Conservation (phyloP, 2,888 invertebrate species). For the Cremastobaeus sp. region DNA sequence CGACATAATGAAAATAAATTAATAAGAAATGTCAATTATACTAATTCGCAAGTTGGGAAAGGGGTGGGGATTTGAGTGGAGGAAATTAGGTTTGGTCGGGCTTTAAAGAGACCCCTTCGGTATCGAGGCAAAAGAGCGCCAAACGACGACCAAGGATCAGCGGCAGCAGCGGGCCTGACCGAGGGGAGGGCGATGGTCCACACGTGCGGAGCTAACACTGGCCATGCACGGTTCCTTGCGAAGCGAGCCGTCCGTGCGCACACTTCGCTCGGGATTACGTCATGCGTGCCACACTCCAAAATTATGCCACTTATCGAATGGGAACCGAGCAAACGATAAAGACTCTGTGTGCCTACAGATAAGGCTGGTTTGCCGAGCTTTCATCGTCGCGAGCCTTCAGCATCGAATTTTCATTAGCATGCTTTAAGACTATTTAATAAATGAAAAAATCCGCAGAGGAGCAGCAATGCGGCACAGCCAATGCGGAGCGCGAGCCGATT, state of each 20-base stretch:
- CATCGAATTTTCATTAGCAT: slow-evolving; percentile 26
- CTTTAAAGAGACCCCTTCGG: background rate
- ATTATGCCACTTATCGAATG: slow-evolving; percentile 15
- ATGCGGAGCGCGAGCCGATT: slow-evolving; percentile 1
- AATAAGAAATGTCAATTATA: no score
- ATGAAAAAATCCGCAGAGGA: slow-evolving; percentile 37
- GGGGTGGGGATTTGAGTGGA: no score
- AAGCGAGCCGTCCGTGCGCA: slow-evolving; percentile 13
- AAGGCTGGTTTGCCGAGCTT: background rate
- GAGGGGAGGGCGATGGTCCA: slow-evolving; percentile 13
- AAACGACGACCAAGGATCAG: slow-evolving; percentile 1
- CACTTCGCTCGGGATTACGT: slow-evolving; percentile 27
- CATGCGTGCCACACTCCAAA: slow-evolving; percentile 31
- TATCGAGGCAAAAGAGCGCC: slow-evolving; percentile 20
- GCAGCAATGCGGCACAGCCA: slow-evolving; percentile 36
- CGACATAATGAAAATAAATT: background rate
- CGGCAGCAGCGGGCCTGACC: background rate
- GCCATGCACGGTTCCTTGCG: slow-evolving; percentile 23
- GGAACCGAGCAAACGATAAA: background rate
- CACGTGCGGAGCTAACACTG: slow-evolving; percentile 28
- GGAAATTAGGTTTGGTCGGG: background rate
- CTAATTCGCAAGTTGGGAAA: no score
- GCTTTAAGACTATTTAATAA: slow-evolving; percentile 5
- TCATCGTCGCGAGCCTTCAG: no score
- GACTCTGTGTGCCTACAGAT: no score